Conservation (phyloP, 2,113 vertebrate species). For the Takifugu flavidus region DNA sequence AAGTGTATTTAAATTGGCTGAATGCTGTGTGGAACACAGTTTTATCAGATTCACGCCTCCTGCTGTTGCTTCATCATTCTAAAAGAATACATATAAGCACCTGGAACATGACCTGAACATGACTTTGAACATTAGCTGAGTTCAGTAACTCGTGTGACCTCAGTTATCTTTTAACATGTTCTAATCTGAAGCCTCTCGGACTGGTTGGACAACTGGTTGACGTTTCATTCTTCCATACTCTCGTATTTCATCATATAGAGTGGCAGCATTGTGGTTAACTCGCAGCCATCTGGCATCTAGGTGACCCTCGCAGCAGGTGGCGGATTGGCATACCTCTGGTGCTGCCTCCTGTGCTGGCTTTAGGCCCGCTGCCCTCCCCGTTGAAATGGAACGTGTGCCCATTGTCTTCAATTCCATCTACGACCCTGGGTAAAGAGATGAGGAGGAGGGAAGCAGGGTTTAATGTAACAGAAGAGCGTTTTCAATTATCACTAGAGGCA, state of each 20-base stretch:
- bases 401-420: slow-evolving; percentile 92
- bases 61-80: too few species aligned
- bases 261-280: slow-evolving; percentile 42
- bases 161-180: slow-evolving; percentile 45
- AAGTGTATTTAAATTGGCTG: too few species aligned
- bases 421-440: slow-evolving; percentile 76
- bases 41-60: too few species aligned
- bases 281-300: slow-evolving; percentile 55
- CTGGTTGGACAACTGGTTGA: slow-evolving; percentile 37
- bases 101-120: neutral
- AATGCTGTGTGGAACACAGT: too few species aligned
- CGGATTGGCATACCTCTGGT: slow-evolving; percentile 57
- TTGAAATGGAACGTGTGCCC: slow-evolving; percentile 82
- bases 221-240: slow-evolving; percentile 36
- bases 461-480: slow-evolving; percentile 61
- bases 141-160: slow-evolving; percentile 37
- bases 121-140: slow-evolving; percentile 16
- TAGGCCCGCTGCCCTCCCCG: slow-evolving; percentile 52
- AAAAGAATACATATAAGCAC: neutral
- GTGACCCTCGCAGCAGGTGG: slow-evolving; percentile 43
- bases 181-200: slow-evolving; percentile 15
- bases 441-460: slow-evolving; percentile 22
- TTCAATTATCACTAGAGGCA: slow-evolving; percentile 55
- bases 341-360: slow-evolving; percentile 37
- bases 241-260: slow-evolving; percentile 50